A percentile compares a stretch with the other conserved stretches of the same genome.
phyloP scores from a whole-genome alignment of 2,113 vertebrate species.

The Ochotona curzoniae region DNA sequence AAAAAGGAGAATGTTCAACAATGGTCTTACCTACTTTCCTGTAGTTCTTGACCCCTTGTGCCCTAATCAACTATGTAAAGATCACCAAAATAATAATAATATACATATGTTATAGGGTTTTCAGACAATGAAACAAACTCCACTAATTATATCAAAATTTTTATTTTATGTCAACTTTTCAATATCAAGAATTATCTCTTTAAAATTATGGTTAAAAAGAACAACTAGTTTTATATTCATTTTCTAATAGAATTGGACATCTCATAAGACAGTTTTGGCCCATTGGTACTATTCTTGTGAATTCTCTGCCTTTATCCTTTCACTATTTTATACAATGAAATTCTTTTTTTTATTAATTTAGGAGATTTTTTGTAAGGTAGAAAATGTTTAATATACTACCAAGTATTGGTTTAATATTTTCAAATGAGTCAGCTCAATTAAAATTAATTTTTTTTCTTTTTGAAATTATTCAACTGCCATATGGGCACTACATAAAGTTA shows the following conservation, averaged over 20 bases:
- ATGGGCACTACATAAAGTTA: not conserved
- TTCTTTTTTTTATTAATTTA: conserved; percentile 40
- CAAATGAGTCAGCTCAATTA: not conserved
- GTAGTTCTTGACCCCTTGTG: too few relatives aligned
- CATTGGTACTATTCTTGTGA: conserved; percentile 11
- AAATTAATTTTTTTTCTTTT: conserved; percentile 47
- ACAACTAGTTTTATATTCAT: conserved; percentile 7
- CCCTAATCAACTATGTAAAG: too few relatives aligned
- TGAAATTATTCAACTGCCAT: not conserved
- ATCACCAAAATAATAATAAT: too few relatives aligned
- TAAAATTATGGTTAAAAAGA: not conserved
- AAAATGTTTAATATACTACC: not conserved
- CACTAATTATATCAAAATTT: not conserved
- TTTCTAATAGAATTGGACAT: not conserved
- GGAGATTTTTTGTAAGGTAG: not conserved
- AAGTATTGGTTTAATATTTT: conserved; percentile 21
- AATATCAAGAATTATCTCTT: not conserved
- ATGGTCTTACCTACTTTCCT: too few relatives aligned
- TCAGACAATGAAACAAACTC: not conserved
- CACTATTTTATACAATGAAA: not conserved
- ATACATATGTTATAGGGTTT: not conserved
- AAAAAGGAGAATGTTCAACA: too few relatives aligned
- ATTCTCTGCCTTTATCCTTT: not conserved
- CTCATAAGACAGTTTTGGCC: not conserved
- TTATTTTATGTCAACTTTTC: not conserved